Percentiles rank a stretch among this genome's conserved stretches.
These are phyloP conservation scores for Melospiza melodia DNA, from an alignment of 2,113 vertebrate genomes.

Conservation along the genomic window DNA sequence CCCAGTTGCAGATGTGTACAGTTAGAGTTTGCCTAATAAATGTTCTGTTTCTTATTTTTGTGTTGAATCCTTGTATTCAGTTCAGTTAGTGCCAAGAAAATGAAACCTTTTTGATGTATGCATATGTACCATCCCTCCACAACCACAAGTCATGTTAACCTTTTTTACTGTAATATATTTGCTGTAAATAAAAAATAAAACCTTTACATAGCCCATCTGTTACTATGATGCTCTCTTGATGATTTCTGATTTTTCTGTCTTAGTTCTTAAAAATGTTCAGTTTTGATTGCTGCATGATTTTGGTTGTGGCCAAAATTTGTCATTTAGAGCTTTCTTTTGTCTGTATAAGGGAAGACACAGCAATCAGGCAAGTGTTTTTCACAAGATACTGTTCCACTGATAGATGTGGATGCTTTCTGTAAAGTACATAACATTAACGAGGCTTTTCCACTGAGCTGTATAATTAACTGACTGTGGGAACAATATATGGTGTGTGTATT, in stretches of 20 bases:
- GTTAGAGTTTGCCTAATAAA: conserved; percentile 31
- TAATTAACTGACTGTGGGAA: conserved; percentile 16
- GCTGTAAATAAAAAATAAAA: conserved; percentile 64
- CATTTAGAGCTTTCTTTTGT: neutral
- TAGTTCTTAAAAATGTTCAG: neutral
- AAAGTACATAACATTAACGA: neutral
- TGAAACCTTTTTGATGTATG: conserved; percentile 17
- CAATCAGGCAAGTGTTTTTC: neutral
- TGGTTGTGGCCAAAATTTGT: neutral
- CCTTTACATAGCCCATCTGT: neutral
- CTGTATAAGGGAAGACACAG: neutral
- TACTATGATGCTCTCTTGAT: neutral
- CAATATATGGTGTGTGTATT: neutral
- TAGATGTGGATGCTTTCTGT: conserved; percentile 6
- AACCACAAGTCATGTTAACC: neutral
- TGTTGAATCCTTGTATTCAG: neutral
- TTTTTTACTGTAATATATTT: conserved; percentile 62
- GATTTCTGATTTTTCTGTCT: neutral
- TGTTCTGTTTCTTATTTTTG: conserved; percentile 34
- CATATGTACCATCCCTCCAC: neutral
- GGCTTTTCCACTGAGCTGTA: neutral
- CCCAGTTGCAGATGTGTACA: conserved; percentile 15
- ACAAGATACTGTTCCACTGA: neutral
- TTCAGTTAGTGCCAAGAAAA: conserved; percentile 12
- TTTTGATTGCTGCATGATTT: neutral